Evolutionary conservation across 2,113 vertebrate genomes (phyloP), one percentile per base, ranked within the genome.

Genomic region (Dascyllus trimaculatus): DNA sequence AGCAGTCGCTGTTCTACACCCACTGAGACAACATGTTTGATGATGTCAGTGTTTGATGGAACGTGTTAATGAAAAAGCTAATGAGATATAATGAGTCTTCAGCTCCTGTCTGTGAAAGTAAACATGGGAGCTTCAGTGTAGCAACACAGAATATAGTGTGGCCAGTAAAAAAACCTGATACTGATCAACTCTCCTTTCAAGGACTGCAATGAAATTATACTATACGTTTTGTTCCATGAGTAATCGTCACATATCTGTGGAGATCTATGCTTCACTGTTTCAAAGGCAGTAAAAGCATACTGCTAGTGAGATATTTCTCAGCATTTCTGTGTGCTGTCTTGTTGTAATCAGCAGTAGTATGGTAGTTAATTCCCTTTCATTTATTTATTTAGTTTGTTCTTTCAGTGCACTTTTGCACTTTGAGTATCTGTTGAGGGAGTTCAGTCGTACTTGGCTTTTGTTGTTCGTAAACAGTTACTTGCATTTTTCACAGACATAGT

Each of bases 1-100:
- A 59, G 75, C 74, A 81, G 59, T 61, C 15, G 25, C 26, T 71
- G 69, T 72, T 65, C 65, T 45, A 67, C 72, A 64, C 40, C 56
- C 63, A 80, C 78, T 69, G 78, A 85, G 72, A 89, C 82, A 87
- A 76, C 72, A 86, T 84, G 53, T 89, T 88, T 77, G 82, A 87
- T 85, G 78, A 92, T 89, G 79, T 86, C 76, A 88, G 88, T 71
- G 81, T 92, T 88, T 90, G 89, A 90, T 88, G 68, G 81, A 85
- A 91, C 78, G 91, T 85, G 86, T 94, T 94, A 94, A 91, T 92
- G 90, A 92, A 95, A 95, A 92, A 91, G 86, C 88, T 92, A 94
- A 95, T 93, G 93, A 90, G 81, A 72, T 71, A 72, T 93, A 94
- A 96, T 96, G 93, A 95, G 94, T 96, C 89, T 85, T 92, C 92